Conservation (phyloP, 2,888 invertebrate species). For the Vannuccia rotundouncinata region DNA sequence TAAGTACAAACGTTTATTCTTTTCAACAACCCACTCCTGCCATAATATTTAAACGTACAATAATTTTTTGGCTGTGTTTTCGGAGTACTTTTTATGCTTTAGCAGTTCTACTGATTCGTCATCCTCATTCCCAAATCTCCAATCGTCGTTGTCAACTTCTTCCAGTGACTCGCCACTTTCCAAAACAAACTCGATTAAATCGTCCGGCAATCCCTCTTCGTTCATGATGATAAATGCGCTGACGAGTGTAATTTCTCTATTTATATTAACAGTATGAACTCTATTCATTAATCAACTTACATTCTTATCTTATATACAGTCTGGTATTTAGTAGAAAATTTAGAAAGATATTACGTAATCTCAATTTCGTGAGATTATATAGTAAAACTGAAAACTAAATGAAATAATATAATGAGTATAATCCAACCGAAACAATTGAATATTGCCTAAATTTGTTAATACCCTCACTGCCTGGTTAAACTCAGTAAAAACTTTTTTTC, state of each 20-base stretch:
- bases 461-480: slow-evolving; percentile 15
- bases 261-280: slow-evolving; percentile 26
- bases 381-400: slow-evolving; percentile 20
- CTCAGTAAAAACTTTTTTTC: too few relatives aligned
- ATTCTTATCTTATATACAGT: slow-evolving; percentile 26
- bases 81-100: slow-evolving; percentile 26
- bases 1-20: slow-evolving; percentile 26
- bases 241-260: slow-evolving; percentile 26
- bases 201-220: slow-evolving; percentile 22
- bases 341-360: slow-evolving; percentile 19
- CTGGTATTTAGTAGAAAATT: slow-evolving; percentile 26
- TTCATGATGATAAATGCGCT: slow-evolving; percentile 26
- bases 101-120: slow-evolving; percentile 24
- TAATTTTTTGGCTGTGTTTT: slow-evolving; percentile 26
- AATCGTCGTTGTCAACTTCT: slow-evolving; percentile 26
- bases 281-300: slow-evolving; percentile 26
- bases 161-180: slow-evolving; percentile 23
- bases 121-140: slow-evolving; percentile 26
- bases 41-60: slow-evolving; percentile 20
- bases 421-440: slow-evolving; percentile 23
- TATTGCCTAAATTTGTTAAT: slow-evolving; percentile 14
- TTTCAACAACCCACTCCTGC: slow-evolving; percentile 22
- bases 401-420: slow-evolving; percentile 22
- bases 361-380: slow-evolving; percentile 26
- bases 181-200: slow-evolving; percentile 26